Conservation (phyloP, 2,888 invertebrate genomes). For the Heliconius erato region DNA sequence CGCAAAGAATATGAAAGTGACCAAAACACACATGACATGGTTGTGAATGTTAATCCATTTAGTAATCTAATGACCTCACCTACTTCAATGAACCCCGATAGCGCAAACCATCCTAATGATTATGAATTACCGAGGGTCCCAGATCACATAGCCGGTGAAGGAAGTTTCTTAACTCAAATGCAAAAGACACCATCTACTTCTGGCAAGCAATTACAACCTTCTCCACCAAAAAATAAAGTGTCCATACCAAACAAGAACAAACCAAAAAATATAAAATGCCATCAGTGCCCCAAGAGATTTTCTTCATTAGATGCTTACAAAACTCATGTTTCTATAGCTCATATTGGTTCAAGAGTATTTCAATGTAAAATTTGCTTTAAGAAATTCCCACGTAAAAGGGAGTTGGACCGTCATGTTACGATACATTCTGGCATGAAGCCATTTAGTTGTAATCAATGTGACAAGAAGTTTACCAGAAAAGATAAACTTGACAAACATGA, state of each 20-base stretch:
- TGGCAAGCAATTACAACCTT: constrained; percentile 64
- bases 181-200: constrained; percentile 70
- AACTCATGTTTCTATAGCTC: constrained; percentile 83
- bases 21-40: constrained; percentile 83
- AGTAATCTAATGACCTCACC: constrained; percentile 81
- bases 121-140: constrained; percentile 83
- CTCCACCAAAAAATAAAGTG: constrained; percentile 71
- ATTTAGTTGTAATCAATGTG: constrained; percentile 88
- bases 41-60: constrained; percentile 87
- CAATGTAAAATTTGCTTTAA: constrained; percentile 89
- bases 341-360: constrained; percentile 85
- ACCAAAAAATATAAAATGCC: constrained; percentile 83
- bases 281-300: constrained; percentile 82
- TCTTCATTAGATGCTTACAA: constrained; percentile 82
- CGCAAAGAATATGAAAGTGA: constrained; percentile 69
- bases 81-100: constrained; percentile 64
- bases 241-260: constrained; percentile 71
- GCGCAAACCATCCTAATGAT: constrained; percentile 59
- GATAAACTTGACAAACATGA: constrained; percentile 90
- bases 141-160: constrained; percentile 83
- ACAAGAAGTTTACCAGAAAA: constrained; percentile 88
- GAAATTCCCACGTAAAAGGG: constrained; percentile 89
- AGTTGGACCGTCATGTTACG: constrained; percentile 88
- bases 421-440: constrained; percentile 89
- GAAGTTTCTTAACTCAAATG: constrained; percentile 76